Conservation (phyloP, 2,797 vertebrate species). For the Megaceryle alcyon region DNA sequence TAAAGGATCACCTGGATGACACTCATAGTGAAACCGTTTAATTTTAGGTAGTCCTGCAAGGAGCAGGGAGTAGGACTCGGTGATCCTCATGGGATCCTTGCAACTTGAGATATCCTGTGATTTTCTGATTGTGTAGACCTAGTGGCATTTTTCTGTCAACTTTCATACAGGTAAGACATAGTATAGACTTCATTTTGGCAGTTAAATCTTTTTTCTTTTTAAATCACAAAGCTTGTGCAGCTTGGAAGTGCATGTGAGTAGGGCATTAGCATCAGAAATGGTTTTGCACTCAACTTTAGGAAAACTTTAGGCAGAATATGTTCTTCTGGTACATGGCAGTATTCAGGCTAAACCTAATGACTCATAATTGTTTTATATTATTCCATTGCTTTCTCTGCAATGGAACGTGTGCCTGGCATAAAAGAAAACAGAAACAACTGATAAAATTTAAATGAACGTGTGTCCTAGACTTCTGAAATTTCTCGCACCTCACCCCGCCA, state of each 20-base stretch:
- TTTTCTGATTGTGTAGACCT: neutral
- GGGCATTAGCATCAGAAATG: neutral
- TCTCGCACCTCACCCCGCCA: neutral
- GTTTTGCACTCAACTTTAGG: neutral
- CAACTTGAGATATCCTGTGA: neutral
- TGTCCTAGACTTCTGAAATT: neutral
- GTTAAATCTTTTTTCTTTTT: neutral
- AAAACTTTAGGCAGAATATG: neutral
- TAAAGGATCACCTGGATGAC: neutral
- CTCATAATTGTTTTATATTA: neutral
- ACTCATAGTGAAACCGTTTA: neutral
- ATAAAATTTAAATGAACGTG: neutral
- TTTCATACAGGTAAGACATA: neutral
- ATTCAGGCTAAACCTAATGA: neutral
- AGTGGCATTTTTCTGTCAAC: neutral
- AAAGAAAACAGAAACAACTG: constrained; percentile 1
- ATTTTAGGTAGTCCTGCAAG: neutral
- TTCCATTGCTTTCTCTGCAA: constrained; percentile 12
- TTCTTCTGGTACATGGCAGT: neutral
- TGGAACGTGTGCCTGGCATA: neutral
- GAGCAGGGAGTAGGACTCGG: neutral
- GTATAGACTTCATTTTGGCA: neutral
- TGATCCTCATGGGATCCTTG: neutral
- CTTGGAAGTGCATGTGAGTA: neutral
- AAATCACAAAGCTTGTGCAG: neutral